Evolutionary conservation across 1,140 invertebrate species (phyloP).

Genomic region (Teleogryllus occipitalis): DNA sequence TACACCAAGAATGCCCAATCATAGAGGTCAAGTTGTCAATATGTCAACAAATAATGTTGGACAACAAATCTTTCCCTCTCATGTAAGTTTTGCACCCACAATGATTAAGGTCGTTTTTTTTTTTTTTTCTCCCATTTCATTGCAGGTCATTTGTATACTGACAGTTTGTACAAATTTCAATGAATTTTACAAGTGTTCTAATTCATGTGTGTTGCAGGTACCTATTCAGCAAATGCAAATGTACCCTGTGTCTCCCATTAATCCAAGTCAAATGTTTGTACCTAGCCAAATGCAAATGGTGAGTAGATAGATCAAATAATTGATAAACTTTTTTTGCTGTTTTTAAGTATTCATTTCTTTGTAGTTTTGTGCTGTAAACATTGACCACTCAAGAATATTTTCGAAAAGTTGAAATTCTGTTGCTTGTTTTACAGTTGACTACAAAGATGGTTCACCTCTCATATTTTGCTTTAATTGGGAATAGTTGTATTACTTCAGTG

Average conservation of each 20-base stretch:
- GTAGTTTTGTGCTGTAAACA: no score
- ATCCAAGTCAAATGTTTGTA: conserved; percentile 10
- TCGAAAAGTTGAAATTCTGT: no score
- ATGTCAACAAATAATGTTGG: conserved; percentile 19
- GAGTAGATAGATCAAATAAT: background rate
- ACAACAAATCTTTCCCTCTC: conserved; percentile 16
- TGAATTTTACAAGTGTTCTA: background rate
- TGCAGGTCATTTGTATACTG: background rate
- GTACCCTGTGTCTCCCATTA: conserved; percentile 7
- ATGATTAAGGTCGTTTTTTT: background rate
- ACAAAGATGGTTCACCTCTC: no score
- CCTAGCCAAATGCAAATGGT: conserved; percentile 11
- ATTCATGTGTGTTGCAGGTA: conserved; percentile 1
- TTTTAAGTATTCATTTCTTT: no score
- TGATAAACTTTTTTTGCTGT: no score
- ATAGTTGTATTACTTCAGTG: no score
- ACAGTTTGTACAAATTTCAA: background rate
- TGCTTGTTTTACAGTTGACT: no score
- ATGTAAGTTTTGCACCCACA: conserved; percentile 13
- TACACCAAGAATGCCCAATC: conserved; percentile 17
- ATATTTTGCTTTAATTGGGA: no score
- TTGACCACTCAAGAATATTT: no score
- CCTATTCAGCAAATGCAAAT: conserved; percentile 10
- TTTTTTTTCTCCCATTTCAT: background rate
- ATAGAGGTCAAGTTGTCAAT: conserved; percentile 18